Evolutionary conservation across 1,140 invertebrate species (phyloP).

Genomic region (Manduca sexta): DNA sequence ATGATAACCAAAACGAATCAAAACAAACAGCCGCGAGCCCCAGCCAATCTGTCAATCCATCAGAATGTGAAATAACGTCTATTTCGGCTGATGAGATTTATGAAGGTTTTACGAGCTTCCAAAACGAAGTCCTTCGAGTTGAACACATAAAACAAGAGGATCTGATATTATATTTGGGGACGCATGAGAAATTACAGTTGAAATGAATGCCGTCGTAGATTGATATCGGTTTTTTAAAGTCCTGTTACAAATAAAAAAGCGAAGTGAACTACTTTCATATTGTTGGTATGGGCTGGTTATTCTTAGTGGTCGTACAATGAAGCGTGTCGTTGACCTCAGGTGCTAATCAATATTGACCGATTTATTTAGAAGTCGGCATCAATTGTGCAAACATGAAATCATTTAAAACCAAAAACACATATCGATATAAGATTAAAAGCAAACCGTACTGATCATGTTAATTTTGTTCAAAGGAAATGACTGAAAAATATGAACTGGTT

Average conservation of each 20-base stretch:
- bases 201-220: not conserved
- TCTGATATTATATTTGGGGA: not conserved
- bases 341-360: slow-evolving; percentile 11
- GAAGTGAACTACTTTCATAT: not conserved
- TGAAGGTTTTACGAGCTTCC: slow-evolving; percentile 5
- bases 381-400: not conserved
- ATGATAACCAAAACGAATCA: too few relatives aligned
- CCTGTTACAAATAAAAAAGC: not conserved
- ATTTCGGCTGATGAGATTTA: slow-evolving; percentile 8
- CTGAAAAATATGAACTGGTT: too few relatives aligned
- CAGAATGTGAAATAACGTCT: too few relatives aligned
- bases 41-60: too few relatives aligned
- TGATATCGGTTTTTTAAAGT: not conserved
- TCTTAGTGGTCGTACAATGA: slow-evolving; percentile 5
- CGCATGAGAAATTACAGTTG: not conserved
- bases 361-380: slow-evolving; percentile 5
- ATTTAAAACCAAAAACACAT: slow-evolving; percentile 9
- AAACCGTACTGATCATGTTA: not conserved
- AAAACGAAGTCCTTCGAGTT: not conserved
- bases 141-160: slow-evolving; percentile 6
- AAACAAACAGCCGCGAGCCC: too few relatives aligned
- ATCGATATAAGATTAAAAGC: slow-evolving; percentile 4
- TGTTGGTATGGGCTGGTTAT: not conserved
- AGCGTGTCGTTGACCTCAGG: slow-evolving; percentile 7
- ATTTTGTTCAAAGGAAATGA: not conserved